Base-by-base conservation (phyloP, 2,888 invertebrate genomes). In the Amblyjoppa proteus region DNA sequence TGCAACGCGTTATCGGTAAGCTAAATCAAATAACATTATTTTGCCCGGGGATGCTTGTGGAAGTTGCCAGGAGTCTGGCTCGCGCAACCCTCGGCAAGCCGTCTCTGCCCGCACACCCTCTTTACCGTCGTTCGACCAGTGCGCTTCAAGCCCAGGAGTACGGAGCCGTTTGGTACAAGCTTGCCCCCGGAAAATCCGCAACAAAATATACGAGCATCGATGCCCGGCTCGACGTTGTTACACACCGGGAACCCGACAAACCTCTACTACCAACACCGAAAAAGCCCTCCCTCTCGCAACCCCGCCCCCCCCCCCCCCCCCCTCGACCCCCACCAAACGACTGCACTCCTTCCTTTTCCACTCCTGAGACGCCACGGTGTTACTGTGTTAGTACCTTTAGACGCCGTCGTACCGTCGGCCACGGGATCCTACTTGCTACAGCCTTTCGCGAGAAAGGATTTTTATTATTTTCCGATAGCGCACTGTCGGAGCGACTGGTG, bases 381-480 rank as follows among this genome's bases (percentile, higher is more conserved):
- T 64, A 64, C 64, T 16, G 68, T 68, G 41, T 83, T 71, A 69
- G 61, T 69, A 74, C 38, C 78, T 73, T 66, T 73, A 49, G 71
- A 58, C 49, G 69, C 66, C 69, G 58, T 58, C 53, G 38, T 34
- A 20, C 34, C 45, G 45, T 68, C 56, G 76, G 34, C 38, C 66
- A 16, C 13, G 51, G 41, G 31, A 53, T 71, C 75, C 70, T 66
- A 49, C 56, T 76, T 56, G 64, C 38, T 66, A 75, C 79, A 73
- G 77, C 70, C 41, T 81, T 83, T 31, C 34, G 87, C 49, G 81
- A 75, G 77, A 83, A 84, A 87, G 88, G 88, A 87, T 89, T 90
- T 90, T 90, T 88, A 90, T 90, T 90, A 90, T 90, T 90, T 90
- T 88, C 88, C 90, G 87, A 90, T 90, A 90, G 81, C 87, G 81